These are phyloP conservation scores for Chelon labrosus DNA, from an alignment of 2,797 vertebrate species.

Conservation along the genomic window DNA sequence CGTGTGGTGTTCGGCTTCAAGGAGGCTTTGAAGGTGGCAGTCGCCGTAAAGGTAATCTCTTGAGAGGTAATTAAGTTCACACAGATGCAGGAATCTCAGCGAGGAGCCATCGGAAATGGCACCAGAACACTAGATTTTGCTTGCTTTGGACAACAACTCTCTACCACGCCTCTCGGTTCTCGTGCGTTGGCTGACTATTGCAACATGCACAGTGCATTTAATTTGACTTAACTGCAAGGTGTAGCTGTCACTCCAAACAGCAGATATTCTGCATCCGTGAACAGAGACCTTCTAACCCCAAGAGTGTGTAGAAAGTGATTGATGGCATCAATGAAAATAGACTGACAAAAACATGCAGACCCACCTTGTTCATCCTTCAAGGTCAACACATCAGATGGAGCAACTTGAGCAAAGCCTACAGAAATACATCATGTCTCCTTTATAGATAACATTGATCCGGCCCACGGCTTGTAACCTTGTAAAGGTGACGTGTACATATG, in stretches of 20 bases:
- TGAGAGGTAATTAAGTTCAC: conserved; percentile 69
- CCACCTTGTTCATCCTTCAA: conserved; percentile 57
- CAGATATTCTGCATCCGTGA: conserved; percentile 1
- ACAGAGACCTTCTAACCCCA: conserved; percentile 25
- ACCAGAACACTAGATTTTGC: conserved; percentile 6
- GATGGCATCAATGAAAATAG: conserved; percentile 36
- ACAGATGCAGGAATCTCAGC: conserved; percentile 22
- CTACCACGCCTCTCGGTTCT: background rate
- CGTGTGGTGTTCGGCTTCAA: conserved; percentile 63
- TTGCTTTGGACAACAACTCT: conserved; percentile 39
- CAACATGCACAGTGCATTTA: background rate
- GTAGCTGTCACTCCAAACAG: background rate
- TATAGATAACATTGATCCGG: conserved; percentile 42
- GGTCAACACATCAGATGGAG: conserved; percentile 47
- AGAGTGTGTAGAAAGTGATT: conserved; percentile 30
- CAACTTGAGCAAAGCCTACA: conserved; percentile 27
- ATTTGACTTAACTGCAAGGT: background rate
- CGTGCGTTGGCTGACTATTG: background rate
- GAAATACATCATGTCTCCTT: conserved; percentile 39
- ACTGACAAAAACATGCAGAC: conserved; percentile 21
- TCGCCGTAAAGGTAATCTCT: conserved; percentile 54
- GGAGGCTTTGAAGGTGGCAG: conserved; percentile 55
- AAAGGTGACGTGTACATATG: conserved; percentile 23
- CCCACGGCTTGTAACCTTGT: conserved; percentile 50
- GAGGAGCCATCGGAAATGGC: conserved; percentile 19